Conservation (phyloP, 92 coral and sea anemone species). For the Epizoanthus rinbou region DNA sequence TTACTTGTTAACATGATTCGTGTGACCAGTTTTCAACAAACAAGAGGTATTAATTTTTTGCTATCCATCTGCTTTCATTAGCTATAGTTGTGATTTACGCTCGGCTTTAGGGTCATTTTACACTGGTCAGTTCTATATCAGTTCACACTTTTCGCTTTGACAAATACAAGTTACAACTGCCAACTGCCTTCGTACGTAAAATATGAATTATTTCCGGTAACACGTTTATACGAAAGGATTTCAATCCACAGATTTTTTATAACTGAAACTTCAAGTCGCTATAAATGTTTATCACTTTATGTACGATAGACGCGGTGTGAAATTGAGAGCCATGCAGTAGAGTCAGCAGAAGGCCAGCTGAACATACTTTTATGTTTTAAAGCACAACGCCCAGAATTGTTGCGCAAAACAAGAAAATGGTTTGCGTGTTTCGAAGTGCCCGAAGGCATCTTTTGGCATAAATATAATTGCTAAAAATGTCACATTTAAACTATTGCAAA, state of each 20-base stretch:
- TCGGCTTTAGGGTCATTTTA: background rate
- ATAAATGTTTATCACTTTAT: too few species aligned
- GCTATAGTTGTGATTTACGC: background rate
- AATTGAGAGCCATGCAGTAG: too few species aligned
- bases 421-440: too few species aligned
- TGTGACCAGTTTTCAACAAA: slow-evolving; percentile 33
- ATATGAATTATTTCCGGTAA: slow-evolving; percentile 20
- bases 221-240: background rate
- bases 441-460: too few species aligned
- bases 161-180: slow-evolving; percentile 14
- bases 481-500: too few species aligned
- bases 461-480: too few species aligned
- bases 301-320: too few species aligned
- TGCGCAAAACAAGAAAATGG: too few species aligned
- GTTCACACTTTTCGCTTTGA: slow-evolving; percentile 11
- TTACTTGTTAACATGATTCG: slow-evolving; percentile 29
- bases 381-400: too few species aligned
- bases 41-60: slow-evolving; percentile 21
- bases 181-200: background rate
- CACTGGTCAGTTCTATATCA: background rate
- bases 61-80: background rate
- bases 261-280: background rate
- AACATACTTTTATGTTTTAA: too few species aligned
- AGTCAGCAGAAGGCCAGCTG: too few species aligned
- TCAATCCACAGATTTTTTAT: background rate